Percentiles rank a stretch among this genome's conserved stretches.
These are phyloP conservation scores for Mus spicilegus DNA, from an alignment of 2,113 vertebrate genomes.

Conservation along the genomic window DNA sequence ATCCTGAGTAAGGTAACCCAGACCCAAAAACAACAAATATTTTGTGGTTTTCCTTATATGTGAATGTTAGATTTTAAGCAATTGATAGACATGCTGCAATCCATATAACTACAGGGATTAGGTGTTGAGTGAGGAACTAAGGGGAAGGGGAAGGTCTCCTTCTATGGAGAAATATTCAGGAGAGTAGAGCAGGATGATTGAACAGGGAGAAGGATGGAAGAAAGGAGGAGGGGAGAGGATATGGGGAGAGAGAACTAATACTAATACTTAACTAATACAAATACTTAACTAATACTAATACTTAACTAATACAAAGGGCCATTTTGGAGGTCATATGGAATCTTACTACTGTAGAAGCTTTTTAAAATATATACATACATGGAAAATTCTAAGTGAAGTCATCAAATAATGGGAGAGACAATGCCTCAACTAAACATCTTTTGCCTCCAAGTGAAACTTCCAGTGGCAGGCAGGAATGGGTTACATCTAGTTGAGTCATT, in stretches of 20 bases:
- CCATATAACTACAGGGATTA: not conserved
- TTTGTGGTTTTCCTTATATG: not conserved
- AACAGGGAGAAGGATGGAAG: not conserved
- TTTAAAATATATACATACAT: not conserved
- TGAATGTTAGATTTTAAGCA: not conserved
- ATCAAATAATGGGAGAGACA: not conserved
- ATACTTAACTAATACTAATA: no score
- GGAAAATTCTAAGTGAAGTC: not conserved
- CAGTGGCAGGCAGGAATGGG: not conserved
- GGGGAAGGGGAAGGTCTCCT: not conserved
- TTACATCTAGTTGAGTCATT: not conserved
- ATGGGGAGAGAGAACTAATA: not conserved
- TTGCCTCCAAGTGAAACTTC: not conserved
- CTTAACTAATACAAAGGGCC: not conserved
- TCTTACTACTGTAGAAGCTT: not conserved
- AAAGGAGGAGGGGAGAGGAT: not conserved
- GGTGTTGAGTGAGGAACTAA: not conserved
- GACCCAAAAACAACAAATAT: not conserved
- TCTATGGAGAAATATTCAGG: not conserved
- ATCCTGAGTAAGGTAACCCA: not conserved
- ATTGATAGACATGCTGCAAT: not conserved
- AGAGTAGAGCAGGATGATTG: not conserved
- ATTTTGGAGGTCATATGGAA: not conserved
- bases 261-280: not conserved
- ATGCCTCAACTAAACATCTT: not conserved